Conservation (phyloP, 1,140 invertebrate species). For the Zelostemma sp. region DNA sequence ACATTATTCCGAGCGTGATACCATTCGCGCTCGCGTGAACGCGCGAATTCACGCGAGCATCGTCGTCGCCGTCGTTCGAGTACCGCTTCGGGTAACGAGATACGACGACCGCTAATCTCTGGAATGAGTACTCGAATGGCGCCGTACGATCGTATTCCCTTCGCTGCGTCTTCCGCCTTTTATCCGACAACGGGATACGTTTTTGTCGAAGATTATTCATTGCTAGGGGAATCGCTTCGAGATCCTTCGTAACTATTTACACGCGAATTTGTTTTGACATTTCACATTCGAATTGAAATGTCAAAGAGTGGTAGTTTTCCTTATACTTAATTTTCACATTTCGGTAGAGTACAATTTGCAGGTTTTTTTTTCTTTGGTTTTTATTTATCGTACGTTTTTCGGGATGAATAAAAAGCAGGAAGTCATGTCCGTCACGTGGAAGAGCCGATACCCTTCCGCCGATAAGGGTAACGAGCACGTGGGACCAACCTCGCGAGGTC, state of each 20-base stretch:
- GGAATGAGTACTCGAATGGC: conserved; percentile 26
- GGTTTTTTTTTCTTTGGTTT: no score
- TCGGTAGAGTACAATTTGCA: no score
- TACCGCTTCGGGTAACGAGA: conserved; percentile 29
- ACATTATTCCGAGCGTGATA: not conserved
- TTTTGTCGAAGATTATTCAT: not conserved
- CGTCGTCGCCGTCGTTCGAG: conserved; percentile 4
- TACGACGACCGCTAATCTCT: conserved; percentile 29
- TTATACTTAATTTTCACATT: no score
- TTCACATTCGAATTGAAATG: no score
- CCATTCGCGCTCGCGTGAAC: not conserved
- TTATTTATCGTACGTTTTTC: no score
- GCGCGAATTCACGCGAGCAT: conserved; percentile 24
- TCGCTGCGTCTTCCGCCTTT: conserved; percentile 18
- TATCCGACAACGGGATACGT: conserved; percentile 20
- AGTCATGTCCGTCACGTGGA: conserved; percentile 43
- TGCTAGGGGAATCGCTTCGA: not conserved
- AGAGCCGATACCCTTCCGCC: conserved; percentile 45
- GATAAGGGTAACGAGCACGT: conserved; percentile 52
- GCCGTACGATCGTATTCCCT: conserved; percentile 10
- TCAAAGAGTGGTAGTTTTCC: no score
- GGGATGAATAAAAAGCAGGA: conserved; percentile 28
- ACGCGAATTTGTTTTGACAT: no score
- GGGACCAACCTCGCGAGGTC: conserved; percentile 42
- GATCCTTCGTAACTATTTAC: no score